These are phyloP conservation scores for Daktulosphaira vitifoliae DNA, from an alignment of 1,140 invertebrate genomes.

Conservation along the genomic window DNA sequence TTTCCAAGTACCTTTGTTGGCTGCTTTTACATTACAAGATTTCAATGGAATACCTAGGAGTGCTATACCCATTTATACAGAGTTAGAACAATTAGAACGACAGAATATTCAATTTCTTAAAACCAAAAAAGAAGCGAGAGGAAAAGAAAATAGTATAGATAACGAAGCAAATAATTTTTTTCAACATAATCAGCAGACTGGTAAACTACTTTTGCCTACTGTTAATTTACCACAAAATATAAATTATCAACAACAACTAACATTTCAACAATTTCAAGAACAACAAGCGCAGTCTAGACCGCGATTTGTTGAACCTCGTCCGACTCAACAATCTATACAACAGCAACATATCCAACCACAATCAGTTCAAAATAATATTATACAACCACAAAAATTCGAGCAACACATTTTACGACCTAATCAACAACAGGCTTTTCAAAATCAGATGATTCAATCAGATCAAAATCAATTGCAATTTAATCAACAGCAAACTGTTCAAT, in stretches of 20 bases:
- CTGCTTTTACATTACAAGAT: constrained; percentile 73
- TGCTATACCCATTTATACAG: constrained; percentile 55
- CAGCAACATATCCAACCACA: constrained; percentile 41
- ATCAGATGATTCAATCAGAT: constrained; percentile 42
- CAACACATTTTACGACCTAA: too few species aligned
- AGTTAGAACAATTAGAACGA: not conserved
- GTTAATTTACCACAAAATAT: too few species aligned
- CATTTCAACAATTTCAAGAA: not conserved
- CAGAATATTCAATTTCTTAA: constrained; percentile 1
- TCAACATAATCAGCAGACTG: not conserved
- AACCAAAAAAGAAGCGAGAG: not conserved
- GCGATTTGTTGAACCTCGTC: too few species aligned
- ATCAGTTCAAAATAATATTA: constrained; percentile 45
- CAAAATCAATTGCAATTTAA: constrained; percentile 38
- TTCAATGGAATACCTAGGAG: constrained; percentile 61
- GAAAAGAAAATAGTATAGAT: not conserved
- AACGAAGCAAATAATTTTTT: too few species aligned
- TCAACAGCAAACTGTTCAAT: constrained; percentile 36
- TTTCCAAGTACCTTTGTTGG: constrained; percentile 65
- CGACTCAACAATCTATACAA: too few species aligned
- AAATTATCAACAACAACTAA: not conserved
- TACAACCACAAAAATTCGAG: constrained; percentile 34
- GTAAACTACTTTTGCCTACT: too few species aligned
- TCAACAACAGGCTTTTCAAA: constrained; percentile 19
- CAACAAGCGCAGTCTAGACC: too few species aligned